Conservation (phyloP, 2,888 invertebrate species). For the Oxystoma pomonae region DNA sequence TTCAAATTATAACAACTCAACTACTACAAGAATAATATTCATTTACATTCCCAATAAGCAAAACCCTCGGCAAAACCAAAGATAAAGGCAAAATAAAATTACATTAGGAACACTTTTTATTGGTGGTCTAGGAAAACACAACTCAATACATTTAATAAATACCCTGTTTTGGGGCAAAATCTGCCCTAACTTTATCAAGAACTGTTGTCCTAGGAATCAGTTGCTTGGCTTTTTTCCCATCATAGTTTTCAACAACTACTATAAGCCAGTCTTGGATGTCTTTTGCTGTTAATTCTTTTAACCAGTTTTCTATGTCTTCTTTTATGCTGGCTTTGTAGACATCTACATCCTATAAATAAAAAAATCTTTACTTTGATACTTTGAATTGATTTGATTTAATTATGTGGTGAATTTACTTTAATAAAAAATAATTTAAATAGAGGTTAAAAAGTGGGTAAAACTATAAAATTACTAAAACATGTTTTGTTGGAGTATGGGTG, state of each 20-base stretch:
- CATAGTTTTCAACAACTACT: slow-evolving; percentile 86
- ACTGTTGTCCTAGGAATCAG: slow-evolving; percentile 88
- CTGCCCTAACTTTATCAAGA: slow-evolving; percentile 88
- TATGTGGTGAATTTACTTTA: background rate
- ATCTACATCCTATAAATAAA: slow-evolving; percentile 74
- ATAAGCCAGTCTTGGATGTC: slow-evolving; percentile 91
- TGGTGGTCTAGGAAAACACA: background rate
- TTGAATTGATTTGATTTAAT: background rate
- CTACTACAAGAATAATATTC: too few species aligned
- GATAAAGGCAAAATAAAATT: too few species aligned
- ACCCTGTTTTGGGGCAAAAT: slow-evolving; percentile 87
- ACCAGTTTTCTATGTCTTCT: slow-evolving; percentile 88
- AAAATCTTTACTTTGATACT: background rate
- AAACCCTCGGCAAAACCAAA: background rate
- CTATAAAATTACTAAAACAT: too few species aligned
- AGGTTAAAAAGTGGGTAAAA: too few species aligned
- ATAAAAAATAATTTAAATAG: too few species aligned
- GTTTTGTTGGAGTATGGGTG: too few species aligned
- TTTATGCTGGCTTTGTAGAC: slow-evolving; percentile 81
- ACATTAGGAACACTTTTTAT: background rate
- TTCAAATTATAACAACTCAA: too few species aligned
- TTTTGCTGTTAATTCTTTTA: slow-evolving; percentile 69
- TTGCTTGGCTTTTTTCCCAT: slow-evolving; percentile 88
- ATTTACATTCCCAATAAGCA: background rate
- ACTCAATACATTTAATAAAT: too few species aligned